These are phyloP conservation scores for Semnopithecus entellus DNA, from an alignment of 2,113 vertebrate genomes.

Conservation along the genomic window DNA sequence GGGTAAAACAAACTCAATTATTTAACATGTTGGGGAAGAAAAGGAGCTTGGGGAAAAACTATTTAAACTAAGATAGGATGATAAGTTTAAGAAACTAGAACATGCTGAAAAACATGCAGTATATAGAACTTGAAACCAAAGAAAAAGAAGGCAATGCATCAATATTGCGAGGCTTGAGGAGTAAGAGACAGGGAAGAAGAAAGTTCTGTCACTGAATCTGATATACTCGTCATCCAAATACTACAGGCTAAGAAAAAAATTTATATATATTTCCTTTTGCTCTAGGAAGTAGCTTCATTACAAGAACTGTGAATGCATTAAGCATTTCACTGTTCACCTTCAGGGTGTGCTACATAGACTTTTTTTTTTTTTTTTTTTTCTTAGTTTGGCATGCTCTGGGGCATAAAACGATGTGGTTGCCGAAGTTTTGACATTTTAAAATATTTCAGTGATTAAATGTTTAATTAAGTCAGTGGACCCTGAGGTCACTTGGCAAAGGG, in stretches of 20 bases:
- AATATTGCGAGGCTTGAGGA: not conserved
- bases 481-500: not conserved
- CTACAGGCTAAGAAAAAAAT: not conserved
- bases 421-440: slow-evolving; percentile 35
- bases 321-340: not conserved
- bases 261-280: not conserved
- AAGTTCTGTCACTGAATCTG: not conserved
- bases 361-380: not conserved
- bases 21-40: not conserved
- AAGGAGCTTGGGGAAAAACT: not conserved
- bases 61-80: not conserved
- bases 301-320: not conserved
- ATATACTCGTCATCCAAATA: not conserved
- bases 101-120: not conserved
- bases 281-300: not conserved
- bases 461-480: not conserved
- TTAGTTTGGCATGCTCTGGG: not conserved
- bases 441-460: slow-evolving; percentile 32
- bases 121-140: not conserved
- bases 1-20: slow-evolving; percentile 13
- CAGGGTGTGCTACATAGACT: not conserved
- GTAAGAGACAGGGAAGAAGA: not conserved
- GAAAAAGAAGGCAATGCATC: not conserved
- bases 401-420: slow-evolving; percentile 23
- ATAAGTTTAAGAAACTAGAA: slow-evolving; percentile 3